phyloP scores from a whole-genome alignment of 2,113 vertebrate species.

The Heterocephalus glaber region DNA sequence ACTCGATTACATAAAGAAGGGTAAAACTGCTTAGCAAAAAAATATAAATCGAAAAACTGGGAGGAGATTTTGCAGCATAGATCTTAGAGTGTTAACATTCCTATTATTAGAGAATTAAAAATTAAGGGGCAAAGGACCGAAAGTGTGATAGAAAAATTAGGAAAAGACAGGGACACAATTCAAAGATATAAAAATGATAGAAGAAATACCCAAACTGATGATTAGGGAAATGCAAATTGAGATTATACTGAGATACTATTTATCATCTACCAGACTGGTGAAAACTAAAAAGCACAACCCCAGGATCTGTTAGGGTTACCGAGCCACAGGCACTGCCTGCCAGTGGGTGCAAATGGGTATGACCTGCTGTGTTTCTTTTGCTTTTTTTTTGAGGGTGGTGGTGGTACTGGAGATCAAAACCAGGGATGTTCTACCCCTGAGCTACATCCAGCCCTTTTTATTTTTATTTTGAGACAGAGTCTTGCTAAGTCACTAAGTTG shows the following conservation, averaged over 20 bases:
- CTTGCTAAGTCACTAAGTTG: background rate
- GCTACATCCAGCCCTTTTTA: background rate
- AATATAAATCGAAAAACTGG: background rate
- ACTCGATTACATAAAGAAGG: background rate
- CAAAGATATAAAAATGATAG: background rate
- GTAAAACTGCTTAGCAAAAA: background rate
- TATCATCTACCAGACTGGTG: background rate
- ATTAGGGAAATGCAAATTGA: background rate
- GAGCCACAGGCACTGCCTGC: background rate
- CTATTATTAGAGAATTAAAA: background rate
- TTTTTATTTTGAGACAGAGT: background rate
- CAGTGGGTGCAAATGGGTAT: background rate
- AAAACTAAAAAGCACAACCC: background rate
- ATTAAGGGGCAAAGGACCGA: background rate
- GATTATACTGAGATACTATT: background rate
- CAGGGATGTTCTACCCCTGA: background rate
- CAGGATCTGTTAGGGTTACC: background rate
- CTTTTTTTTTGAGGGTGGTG: background rate
- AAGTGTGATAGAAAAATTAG: background rate
- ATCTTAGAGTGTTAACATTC: background rate
- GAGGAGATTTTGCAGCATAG: background rate
- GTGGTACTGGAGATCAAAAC: background rate
- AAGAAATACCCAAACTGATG: background rate
- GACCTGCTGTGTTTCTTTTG: background rate
- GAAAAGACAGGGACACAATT: background rate